These are phyloP conservation scores for Leptinotarsa juncta DNA, from an alignment of 2,888 invertebrate species.

Conservation along the genomic window DNA sequence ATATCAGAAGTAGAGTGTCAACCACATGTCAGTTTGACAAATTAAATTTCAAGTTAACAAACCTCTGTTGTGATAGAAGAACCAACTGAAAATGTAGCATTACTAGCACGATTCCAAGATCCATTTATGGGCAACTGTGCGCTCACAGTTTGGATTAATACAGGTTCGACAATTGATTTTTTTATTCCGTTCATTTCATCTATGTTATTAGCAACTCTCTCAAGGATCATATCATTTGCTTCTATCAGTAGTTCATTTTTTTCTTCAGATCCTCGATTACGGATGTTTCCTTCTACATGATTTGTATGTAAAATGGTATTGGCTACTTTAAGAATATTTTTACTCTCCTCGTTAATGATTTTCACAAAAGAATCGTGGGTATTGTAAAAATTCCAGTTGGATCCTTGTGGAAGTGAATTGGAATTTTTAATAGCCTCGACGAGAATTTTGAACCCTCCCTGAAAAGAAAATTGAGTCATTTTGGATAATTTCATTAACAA, in stretches of 20 bases:
- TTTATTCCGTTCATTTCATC: slow-evolving; percentile 76
- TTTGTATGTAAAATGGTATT: slow-evolving; percentile 70
- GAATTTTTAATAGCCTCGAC: slow-evolving; percentile 77
- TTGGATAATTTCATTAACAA: too few relatives aligned
- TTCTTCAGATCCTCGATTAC: slow-evolving; percentile 71
- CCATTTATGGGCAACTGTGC: slow-evolving; percentile 67
- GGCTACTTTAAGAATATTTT: slow-evolving; percentile 73
- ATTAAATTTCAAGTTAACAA: slow-evolving; percentile 40
- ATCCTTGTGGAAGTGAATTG: slow-evolving; percentile 78
- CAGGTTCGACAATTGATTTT: slow-evolving; percentile 68
- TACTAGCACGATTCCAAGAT: slow-evolving; percentile 71
- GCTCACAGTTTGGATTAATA: slow-evolving; percentile 66
- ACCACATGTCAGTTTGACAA: slow-evolving; percentile 35
- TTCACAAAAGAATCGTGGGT: slow-evolving; percentile 81
- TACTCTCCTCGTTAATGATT: slow-evolving; percentile 73
- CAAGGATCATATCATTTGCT: slow-evolving; percentile 85
- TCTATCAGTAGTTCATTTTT: slow-evolving; percentile 83
- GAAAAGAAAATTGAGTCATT: slow-evolving; percentile 48
- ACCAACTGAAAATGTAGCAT: slow-evolving; percentile 56
- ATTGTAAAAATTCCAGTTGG: slow-evolving; percentile 79
- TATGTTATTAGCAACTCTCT: slow-evolving; percentile 80
- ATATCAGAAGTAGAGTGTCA: slow-evolving; percentile 21
- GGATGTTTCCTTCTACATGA: slow-evolving; percentile 71
- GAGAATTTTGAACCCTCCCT: slow-evolving; percentile 76
- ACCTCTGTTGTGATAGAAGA: slow-evolving; percentile 48